Conservation (phyloP, 2,797 vertebrate genomes). For the Anabacerthia variegaticeps region DNA sequence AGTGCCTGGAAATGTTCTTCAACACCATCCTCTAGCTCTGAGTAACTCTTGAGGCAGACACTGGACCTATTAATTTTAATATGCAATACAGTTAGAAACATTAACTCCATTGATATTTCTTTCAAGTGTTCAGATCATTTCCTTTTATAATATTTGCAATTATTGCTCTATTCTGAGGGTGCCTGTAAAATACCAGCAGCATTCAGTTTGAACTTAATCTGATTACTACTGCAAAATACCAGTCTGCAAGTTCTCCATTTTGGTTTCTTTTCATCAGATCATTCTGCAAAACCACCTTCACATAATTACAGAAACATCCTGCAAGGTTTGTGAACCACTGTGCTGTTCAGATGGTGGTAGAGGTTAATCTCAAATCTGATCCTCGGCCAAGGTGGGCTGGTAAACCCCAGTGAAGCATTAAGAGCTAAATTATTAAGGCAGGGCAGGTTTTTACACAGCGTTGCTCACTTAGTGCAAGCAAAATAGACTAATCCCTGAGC, state of each 20-base stretch:
- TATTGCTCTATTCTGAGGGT: background rate
- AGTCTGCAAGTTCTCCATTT: background rate
- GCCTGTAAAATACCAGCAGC: background rate
- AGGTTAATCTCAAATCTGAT: constrained; percentile 17
- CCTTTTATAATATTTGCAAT: background rate
- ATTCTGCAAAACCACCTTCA: background rate
- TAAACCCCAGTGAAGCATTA: background rate
- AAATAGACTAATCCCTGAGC: constrained; percentile 41
- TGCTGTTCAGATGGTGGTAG: background rate
- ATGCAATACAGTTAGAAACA: background rate
- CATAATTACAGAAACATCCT: background rate
- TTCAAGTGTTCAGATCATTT: background rate
- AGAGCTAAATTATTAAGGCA: constrained; percentile 3
- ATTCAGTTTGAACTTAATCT: background rate
- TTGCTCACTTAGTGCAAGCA: background rate
- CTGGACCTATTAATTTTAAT: background rate
- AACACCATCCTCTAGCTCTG: background rate
- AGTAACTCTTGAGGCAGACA: background rate
- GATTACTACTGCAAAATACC: background rate
- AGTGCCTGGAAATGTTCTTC: background rate
- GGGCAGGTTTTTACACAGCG: background rate
- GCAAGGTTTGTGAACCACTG: background rate
- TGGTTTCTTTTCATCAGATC: background rate
- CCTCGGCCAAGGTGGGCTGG: background rate
- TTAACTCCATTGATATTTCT: background rate